Base-by-base conservation (phyloP, 30 jellyfish, hydroid and myxozoan genomes). In the Aurelia sp. region DNA sequence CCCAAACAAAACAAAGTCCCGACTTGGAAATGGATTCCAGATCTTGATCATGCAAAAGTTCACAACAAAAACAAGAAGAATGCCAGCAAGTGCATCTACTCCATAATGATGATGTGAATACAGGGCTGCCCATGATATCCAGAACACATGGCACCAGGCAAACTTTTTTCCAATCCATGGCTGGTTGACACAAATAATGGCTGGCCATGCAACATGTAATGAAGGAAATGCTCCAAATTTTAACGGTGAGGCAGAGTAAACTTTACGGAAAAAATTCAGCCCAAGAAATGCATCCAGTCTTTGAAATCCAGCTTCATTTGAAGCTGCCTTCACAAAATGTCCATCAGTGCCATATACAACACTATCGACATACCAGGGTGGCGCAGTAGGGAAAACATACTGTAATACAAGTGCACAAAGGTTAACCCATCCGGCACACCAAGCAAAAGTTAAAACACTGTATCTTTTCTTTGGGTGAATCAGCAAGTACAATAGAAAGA, bases 381-480 rank as follows among this genome's bases (percentile, higher is more conserved):
- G 99, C 2, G 99, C 99, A 53, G 97, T 90, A 23, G 99, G 99
- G 78, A 89, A 89, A 47, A 94, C 41, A 70, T 81, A 94, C 57
- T 94, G 99, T 16, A 94, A 61, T 12, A 85, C 55, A 19, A 94
- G 71, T 12, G 97, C 96, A 61, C 92, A 81, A 4, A 94, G 71
- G 55, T 89, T 94, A 35, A 90, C 97, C 97, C 97, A 94, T 7
- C 99, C 99, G 27, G 97, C 99, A 88, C 98, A 93, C 98, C 98
- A 93, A 3, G 91, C 96, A 61, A 93, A 93, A 18, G 93, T 57
- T 65, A 93, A 85, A 13, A 93, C 66, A 60, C 77, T 73, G 76
- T 73, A 82, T 67, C 97, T 68, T 70, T 90, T 78, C 58, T 59
- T 73, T 6, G 95, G 96, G 62, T 74, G 84, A 21, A 80, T 47